Evolutionary conservation across 2,113 vertebrate genomes (phyloP).

Genomic region (Alaudala cheleensis): DNA sequence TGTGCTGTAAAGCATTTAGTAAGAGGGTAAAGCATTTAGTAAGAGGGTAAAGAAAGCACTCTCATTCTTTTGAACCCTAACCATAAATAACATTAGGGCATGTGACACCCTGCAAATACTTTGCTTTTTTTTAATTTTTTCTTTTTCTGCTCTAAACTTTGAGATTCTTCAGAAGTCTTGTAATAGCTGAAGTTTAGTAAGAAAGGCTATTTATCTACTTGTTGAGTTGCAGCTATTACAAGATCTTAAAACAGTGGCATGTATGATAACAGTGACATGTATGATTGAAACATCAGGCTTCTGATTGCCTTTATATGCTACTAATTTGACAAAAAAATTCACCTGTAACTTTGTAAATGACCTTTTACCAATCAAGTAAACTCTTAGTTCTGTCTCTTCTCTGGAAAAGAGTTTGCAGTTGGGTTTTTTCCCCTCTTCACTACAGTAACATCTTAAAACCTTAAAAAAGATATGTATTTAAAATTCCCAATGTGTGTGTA

Average conservation of each 20-base stretch:
- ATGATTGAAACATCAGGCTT: not conserved
- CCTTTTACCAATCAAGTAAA: not conserved
- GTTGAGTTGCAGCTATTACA: not conserved
- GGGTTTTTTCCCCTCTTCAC: rapidly evolving
- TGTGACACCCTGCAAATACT: not conserved
- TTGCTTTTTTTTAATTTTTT: not conserved
- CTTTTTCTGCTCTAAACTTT: no score
- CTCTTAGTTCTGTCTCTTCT: not conserved
- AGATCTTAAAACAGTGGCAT: not conserved
- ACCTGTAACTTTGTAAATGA: slow-evolving; percentile 32
- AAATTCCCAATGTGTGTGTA: not conserved
- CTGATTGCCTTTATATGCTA: not conserved
- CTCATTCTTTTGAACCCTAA: not conserved
- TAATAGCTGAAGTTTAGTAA: not conserved
- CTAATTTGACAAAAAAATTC: slow-evolving; percentile 15
- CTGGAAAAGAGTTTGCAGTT: not conserved
- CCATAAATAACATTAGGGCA: not conserved
- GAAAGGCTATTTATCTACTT: not conserved
- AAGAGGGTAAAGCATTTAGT: no score
- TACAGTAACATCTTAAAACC: not conserved
- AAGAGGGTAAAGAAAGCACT: not conserved
- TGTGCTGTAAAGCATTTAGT: not conserved
- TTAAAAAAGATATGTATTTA: not conserved
- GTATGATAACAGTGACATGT: no score
- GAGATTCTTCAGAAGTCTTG: no score